These are phyloP conservation scores for Zaprionus gabonicus DNA, from an alignment of 1,140 invertebrate species.

Conservation along the genomic window DNA sequence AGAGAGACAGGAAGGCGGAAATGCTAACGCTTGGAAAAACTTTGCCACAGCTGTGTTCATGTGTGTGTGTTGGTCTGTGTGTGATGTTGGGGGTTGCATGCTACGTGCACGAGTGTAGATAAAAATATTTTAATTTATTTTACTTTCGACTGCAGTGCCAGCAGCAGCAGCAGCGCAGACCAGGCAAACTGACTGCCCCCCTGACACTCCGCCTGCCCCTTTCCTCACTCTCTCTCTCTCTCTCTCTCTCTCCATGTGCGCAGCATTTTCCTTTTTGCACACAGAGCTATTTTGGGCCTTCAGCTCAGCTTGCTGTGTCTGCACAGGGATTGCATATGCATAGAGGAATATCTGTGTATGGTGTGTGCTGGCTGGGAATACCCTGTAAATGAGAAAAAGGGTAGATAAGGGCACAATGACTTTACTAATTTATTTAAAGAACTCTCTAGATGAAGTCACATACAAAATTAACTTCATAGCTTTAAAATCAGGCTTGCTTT, in stretches of 20 bases:
- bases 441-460: too few relatives aligned
- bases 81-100: slow-evolving; percentile 59
- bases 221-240: neutral
- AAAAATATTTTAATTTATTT: slow-evolving; percentile 83
- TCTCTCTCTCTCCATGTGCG: neutral
- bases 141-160: slow-evolving; percentile 70
- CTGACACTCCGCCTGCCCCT: neutral
- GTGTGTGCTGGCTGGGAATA: slow-evolving; percentile 5
- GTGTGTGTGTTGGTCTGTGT: slow-evolving; percentile 23
- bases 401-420: neutral
- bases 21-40: slow-evolving; percentile 70
- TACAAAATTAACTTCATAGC: too few relatives aligned
- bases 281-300: slow-evolving; percentile 2
- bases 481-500: too few relatives aligned
- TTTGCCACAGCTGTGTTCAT: slow-evolving; percentile 56
- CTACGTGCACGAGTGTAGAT: slow-evolving; percentile 80
- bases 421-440: neutral
- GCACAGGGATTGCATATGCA: slow-evolving; percentile 60
- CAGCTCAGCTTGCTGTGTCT: slow-evolving; percentile 39
- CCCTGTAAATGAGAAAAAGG: slow-evolving; percentile 5
- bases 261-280: slow-evolving; percentile 2
- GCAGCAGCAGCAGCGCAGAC: slow-evolving; percentile 9
- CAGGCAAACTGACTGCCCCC: slow-evolving; percentile 18
- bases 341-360: neutral
- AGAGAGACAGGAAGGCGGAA: slow-evolving; percentile 30